Conservation (phyloP, 1,140 invertebrate species). For the Cyrtorhinus lividipennis region DNA sequence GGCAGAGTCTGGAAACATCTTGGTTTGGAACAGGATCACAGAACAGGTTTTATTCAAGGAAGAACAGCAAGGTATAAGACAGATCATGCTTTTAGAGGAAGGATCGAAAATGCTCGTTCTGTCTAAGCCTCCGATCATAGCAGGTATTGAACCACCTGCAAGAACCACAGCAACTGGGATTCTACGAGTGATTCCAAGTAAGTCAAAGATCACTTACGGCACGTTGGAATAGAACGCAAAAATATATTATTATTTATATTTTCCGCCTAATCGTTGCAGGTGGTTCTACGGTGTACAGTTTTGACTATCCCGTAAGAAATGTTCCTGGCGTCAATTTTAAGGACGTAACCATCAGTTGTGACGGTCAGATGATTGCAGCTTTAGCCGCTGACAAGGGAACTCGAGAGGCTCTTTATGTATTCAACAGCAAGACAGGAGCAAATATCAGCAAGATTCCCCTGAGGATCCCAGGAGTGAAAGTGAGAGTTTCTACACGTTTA, state of each 20-base stretch:
- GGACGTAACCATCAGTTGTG: constrained; percentile 61
- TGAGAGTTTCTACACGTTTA: constrained; percentile 29
- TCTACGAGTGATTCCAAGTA: constrained; percentile 54
- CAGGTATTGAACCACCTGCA: constrained; percentile 36
- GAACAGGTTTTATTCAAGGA: constrained; percentile 71
- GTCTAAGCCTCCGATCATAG: constrained; percentile 42
- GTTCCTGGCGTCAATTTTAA: constrained; percentile 49
- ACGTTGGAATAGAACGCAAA: neutral
- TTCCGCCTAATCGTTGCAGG: constrained; percentile 33
- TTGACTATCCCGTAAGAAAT: constrained; percentile 60
- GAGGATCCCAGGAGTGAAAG: constrained; percentile 49
- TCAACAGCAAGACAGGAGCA: constrained; percentile 66
- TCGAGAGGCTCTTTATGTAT: constrained; percentile 68
- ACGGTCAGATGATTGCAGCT: constrained; percentile 60
- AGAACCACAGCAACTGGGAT: constrained; percentile 48
- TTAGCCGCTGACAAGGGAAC: constrained; percentile 64
- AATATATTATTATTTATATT: neutral
- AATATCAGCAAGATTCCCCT: constrained; percentile 58
- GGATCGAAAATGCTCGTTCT: constrained; percentile 71
- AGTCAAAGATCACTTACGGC: neutral
- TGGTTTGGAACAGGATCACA: constrained; percentile 82
- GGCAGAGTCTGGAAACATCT: constrained; percentile 79
- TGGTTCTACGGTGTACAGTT: constrained; percentile 55
- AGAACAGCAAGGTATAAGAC: constrained; percentile 69
- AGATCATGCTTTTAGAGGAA: constrained; percentile 69